Percentiles rank a stretch among this genome's conserved stretches.
Conservation (phyloP, 1,140 invertebrate species). For the Hetaerina americana region DNA sequence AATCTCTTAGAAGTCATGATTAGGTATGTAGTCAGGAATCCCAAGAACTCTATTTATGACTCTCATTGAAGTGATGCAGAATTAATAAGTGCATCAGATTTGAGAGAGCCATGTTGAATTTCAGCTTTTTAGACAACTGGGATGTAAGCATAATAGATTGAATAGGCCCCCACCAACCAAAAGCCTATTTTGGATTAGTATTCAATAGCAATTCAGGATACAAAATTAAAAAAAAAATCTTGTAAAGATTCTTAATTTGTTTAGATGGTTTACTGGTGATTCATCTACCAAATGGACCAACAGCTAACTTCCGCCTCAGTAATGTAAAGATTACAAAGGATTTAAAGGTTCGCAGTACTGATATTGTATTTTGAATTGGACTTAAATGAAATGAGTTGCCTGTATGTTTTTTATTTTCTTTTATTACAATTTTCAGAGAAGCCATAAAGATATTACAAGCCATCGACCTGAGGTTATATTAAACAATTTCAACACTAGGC, state of each 20-base stretch:
- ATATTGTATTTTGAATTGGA: slow-evolving; percentile 2
- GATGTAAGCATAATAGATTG: too few relatives aligned
- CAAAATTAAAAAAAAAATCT: too few relatives aligned
- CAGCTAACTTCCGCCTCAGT: slow-evolving; percentile 70
- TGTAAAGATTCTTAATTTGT: slow-evolving; percentile 14
- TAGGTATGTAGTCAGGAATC: too few relatives aligned
- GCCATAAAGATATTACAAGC: slow-evolving; percentile 61
- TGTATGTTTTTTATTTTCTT: not conserved
- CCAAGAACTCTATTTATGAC: too few relatives aligned
- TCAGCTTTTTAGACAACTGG: too few relatives aligned
- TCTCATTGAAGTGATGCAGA: too few relatives aligned
- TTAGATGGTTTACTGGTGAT: slow-evolving; percentile 75
- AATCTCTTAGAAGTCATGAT: too few relatives aligned
- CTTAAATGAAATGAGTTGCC: not conserved
- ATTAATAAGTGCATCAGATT: too few relatives aligned
- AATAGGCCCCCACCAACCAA: too few relatives aligned
- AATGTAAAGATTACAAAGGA: slow-evolving; percentile 75
- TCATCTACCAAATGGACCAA: slow-evolving; percentile 91
- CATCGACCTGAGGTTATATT: slow-evolving; percentile 91
- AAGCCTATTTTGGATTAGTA: too few relatives aligned
- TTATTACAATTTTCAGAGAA: slow-evolving; percentile 33
- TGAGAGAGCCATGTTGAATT: too few relatives aligned
- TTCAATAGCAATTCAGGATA: too few relatives aligned
- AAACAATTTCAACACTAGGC: slow-evolving; percentile 89
- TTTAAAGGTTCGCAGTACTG: slow-evolving; percentile 31